A percentile compares a stretch with the other conserved stretches of the same genome.
Evolutionary conservation across 2,797 vertebrate genomes (phyloP).

Genomic region (Malurus splendens): DNA sequence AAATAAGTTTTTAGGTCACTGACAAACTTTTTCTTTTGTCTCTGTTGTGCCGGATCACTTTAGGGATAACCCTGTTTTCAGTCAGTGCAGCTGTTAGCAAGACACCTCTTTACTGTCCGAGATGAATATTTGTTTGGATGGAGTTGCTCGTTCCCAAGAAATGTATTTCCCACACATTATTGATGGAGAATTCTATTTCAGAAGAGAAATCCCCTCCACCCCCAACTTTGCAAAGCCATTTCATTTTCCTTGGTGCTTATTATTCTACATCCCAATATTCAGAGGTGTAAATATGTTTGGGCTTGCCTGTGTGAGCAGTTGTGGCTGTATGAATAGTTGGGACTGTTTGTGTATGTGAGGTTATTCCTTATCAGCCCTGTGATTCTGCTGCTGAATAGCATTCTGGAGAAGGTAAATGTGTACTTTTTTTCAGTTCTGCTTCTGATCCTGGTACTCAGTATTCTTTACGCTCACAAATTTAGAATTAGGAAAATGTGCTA

Average conservation of each 20-base stretch:
- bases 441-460: background rate
- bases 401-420: background rate
- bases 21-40: background rate
- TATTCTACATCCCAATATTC: background rate
- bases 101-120: background rate
- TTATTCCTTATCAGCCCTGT: accelerated
- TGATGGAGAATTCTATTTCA: background rate
- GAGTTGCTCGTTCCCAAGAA: background rate
- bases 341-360: background rate
- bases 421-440: background rate
- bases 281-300: background rate
- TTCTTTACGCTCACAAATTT: background rate
- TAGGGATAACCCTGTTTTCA: background rate
- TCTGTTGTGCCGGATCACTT: background rate
- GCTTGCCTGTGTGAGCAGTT: background rate
- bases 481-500: background rate
- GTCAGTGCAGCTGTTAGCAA: background rate
- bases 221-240: background rate
- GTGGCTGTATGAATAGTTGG: background rate
- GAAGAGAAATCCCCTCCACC: background rate
- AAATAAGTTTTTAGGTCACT: background rate
- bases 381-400: background rate
- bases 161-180: background rate
- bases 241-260: background rate
- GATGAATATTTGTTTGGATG: background rate